Evolutionary conservation across 2,888 invertebrate genomes (phyloP).

Genomic region (Vannuccia rotundouncinata): DNA sequence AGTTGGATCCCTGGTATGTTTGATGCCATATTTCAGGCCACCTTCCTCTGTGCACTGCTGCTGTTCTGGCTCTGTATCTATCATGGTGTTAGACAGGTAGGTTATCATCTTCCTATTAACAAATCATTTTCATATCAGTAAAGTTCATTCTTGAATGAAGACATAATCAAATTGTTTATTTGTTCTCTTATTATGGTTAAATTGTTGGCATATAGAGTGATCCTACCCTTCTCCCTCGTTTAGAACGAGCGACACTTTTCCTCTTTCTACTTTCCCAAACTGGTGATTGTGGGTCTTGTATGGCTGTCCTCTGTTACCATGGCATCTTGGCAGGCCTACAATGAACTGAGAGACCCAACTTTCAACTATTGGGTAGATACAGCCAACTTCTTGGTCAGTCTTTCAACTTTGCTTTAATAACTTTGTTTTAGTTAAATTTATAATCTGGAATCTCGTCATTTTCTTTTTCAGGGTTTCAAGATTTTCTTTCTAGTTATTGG

Average conservation of each 20-base stretch:
- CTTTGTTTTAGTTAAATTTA: too few species aligned
- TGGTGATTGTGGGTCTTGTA: constrained; percentile 74
- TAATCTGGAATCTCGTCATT: constrained; percentile 5
- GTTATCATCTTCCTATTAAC: constrained; percentile 32
- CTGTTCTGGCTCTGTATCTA: constrained; percentile 91
- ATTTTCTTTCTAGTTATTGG: constrained; percentile 80
- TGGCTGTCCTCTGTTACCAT: constrained; percentile 79
- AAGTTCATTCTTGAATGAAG: too few species aligned
- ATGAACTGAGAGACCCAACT: constrained; percentile 80
- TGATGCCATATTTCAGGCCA: constrained; percentile 80
- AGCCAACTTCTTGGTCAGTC: constrained; percentile 73
- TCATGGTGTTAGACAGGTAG: constrained; percentile 82
- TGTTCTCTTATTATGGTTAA: too few species aligned
- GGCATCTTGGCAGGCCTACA: constrained; percentile 81
- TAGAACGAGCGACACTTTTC: constrained; percentile 79
- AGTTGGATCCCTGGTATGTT: constrained; percentile 85
- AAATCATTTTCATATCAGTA: background rate
- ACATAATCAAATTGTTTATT: too few species aligned
- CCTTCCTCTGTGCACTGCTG: constrained; percentile 76
- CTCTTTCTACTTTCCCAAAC: constrained; percentile 82
- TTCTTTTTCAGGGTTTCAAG: constrained; percentile 71
- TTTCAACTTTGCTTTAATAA: constrained; percentile 46
- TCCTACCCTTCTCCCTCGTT: background rate
- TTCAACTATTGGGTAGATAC: constrained; percentile 78
- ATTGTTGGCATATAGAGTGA: background rate